Conservation (phyloP, 2,113 vertebrate species). For the zebrafish (Danio rerio) region GRCz12tu NC_133186.1:43758001-43758500, state of each 20-base stretch:
- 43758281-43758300: constrained; percentile 78
- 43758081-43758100: constrained; percentile 70
- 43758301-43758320: constrained; percentile 64
- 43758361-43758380: constrained; percentile 46
- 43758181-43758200: too few relatives aligned
- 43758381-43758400: constrained; percentile 70
- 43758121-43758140: constrained; percentile 68
- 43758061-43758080: constrained; percentile 87
- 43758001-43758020: constrained; percentile 85
- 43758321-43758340: constrained; percentile 77
- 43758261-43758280: constrained; percentile 71
- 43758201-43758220: not conserved
- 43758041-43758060: constrained; percentile 77
- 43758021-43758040: constrained; percentile 77
- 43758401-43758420: constrained; percentile 68
- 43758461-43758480: not conserved
- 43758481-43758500: not conserved
- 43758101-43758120: constrained; percentile 69
- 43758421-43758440: constrained; percentile 68
- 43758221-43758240: constrained; percentile 57
- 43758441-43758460: constrained; percentile 61
- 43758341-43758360: constrained; percentile 58
- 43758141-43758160: constrained; percentile 70
- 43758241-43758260: constrained; percentile 81
- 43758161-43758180: constrained; percentile 29